A percentile compares a stretch with the other conserved stretches of the same genome.
These are phyloP conservation scores for Siderastrea siderea DNA, from an alignment of 92 coral and sea anemone genomes.

Conservation along the genomic window DNA sequence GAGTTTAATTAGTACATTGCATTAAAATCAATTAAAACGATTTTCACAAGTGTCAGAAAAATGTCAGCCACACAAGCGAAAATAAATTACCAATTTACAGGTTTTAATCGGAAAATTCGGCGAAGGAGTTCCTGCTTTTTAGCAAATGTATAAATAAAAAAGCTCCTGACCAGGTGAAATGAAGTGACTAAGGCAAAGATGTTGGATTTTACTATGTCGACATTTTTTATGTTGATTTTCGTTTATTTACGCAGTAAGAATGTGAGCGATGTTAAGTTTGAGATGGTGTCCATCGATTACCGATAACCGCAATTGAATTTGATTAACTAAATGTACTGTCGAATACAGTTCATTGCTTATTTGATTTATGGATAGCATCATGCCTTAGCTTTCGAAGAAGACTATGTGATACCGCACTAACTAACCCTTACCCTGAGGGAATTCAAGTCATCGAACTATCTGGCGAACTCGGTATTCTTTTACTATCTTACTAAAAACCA, in stretches of 20 bases:
- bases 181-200: not conserved
- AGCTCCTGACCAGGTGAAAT: constrained; percentile 25
- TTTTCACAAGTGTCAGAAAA: constrained; percentile 32
- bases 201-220: not conserved
- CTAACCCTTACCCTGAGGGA: not conserved
- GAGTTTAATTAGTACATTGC: constrained; percentile 35
- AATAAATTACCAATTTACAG: constrained; percentile 54
- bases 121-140: constrained; percentile 34
- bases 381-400: constrained; percentile 7
- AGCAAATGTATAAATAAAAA: constrained; percentile 34
- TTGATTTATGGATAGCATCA: not conserved
- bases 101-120: constrained; percentile 40
- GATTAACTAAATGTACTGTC: constrained; percentile 22
- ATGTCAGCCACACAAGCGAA: constrained; percentile 27
- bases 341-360: constrained; percentile 29
- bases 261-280: constrained; percentile 11
- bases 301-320: not conserved
- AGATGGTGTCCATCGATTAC: not conserved
- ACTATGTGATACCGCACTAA: not conserved
- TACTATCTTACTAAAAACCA: not conserved
- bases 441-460: not conserved
- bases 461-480: not conserved
- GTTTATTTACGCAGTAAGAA: not conserved
- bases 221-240: not conserved
- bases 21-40: constrained; percentile 34